These are phyloP conservation scores for Leuctra nigra DNA, from an alignment of 2,888 invertebrate genomes.

Conservation along the genomic window DNA sequence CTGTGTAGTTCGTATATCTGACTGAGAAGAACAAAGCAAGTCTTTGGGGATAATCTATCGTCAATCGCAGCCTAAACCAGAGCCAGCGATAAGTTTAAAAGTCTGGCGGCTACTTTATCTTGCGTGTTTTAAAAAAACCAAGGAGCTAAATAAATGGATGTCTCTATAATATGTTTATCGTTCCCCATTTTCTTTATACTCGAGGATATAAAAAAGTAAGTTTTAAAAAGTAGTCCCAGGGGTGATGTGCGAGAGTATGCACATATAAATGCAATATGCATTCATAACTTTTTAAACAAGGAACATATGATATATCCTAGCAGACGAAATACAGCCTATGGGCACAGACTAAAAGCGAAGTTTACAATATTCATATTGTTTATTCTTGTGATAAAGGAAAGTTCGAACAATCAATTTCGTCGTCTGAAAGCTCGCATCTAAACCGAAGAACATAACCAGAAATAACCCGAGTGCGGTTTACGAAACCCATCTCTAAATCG, in stretches of 20 bases:
- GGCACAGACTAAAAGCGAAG: slow-evolving; percentile 24
- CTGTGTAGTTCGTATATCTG: too few relatives aligned
- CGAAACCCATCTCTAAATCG: too few relatives aligned
- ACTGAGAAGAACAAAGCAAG: too few relatives aligned
- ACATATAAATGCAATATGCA: slow-evolving; percentile 28
- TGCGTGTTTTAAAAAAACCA: not conserved
- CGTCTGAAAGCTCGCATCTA: not conserved
- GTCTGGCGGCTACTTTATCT: not conserved
- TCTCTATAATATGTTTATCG: slow-evolving; percentile 23
- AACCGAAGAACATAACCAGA: not conserved
- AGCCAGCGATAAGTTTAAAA: too few relatives aligned
- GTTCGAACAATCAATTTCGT: not conserved
- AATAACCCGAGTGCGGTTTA: too few relatives aligned
- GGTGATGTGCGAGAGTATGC: slow-evolving; percentile 21
- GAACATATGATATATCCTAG: slow-evolving; percentile 22
- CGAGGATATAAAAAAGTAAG: slow-evolving; percentile 10
- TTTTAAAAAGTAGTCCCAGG: slow-evolving; percentile 24
- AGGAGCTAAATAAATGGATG: slow-evolving; percentile 21
- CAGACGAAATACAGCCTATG: slow-evolving; percentile 17
- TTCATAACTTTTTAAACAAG: slow-evolving; percentile 27
- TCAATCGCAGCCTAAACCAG: not conserved
- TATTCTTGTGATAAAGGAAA: not conserved
- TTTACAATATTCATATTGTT: slow-evolving; percentile 26
- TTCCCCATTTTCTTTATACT: slow-evolving; percentile 20
- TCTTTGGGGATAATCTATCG: too few relatives aligned